A percentile compares a stretch with the other conserved stretches of the same genome.
Conservation (phyloP, 2,888 invertebrate genomes). For the Ornithoptera alexandrae region DNA sequence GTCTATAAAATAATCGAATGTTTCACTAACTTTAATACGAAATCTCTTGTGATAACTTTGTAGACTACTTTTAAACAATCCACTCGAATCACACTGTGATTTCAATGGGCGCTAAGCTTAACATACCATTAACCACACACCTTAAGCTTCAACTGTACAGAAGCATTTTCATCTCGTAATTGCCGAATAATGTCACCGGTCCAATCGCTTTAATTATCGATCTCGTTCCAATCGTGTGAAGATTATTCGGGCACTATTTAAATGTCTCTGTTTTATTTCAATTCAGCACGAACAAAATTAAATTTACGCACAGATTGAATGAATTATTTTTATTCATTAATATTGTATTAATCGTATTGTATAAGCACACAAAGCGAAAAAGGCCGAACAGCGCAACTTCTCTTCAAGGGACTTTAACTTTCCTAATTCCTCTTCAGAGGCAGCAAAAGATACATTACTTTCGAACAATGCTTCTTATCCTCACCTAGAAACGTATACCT, state of each 20-base stretch:
- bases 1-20: neutral
- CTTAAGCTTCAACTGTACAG: constrained; percentile 52
- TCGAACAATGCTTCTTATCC: too few relatives aligned
- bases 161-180: constrained; percentile 55
- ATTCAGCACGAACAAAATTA: neutral
- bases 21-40: neutral
- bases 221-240: constrained; percentile 58
- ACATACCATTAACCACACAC: constrained; percentile 36
- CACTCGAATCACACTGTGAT: neutral
- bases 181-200: constrained; percentile 68
- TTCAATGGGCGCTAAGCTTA: constrained; percentile 18
- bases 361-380: too few relatives aligned
- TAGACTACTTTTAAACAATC: constrained; percentile 2
- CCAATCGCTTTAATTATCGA: constrained; percentile 67
- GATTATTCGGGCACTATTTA: constrained; percentile 53
- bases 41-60: neutral
- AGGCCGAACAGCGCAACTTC: too few relatives aligned
- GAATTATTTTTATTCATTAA: too few relatives aligned
- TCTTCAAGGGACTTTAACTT: too few relatives aligned
- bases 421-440: too few relatives aligned
- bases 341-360: too few relatives aligned
- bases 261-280: neutral
- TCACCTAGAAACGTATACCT: too few relatives aligned
- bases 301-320: too few relatives aligned
- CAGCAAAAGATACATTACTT: too few relatives aligned